Base-by-base conservation (phyloP, 2,888 invertebrate genomes). In the Hyalella azteca region DNA sequence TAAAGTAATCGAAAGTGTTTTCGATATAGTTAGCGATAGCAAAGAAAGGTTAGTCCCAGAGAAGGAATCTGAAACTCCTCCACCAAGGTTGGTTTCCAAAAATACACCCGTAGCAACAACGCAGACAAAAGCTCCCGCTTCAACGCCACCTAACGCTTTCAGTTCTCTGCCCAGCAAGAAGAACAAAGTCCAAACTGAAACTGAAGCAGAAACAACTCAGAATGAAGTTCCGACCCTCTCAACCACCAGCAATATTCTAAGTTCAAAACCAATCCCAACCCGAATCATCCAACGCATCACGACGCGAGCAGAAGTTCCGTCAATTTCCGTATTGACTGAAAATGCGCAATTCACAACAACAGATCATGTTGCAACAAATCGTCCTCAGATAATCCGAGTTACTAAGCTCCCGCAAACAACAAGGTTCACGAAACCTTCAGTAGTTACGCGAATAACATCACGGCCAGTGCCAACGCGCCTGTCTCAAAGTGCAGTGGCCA, bases 1-100 rank as follows among this genome's bases (percentile, higher is more conserved):
- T 36, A 75, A 45, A 32, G 75, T 75, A 29, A 45, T 75, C 22
- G 75, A 75, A 75, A 45, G 26, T 26, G 75, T 75, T n/a, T 75
- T 75, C n/a, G 29, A 75, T 13, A 45, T 75, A 5, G 41, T 75
- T 0, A 45, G 36, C 13, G 75, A 75, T 22, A 75, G 41, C n/a
- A 75, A 22, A 22, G 45, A 66, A 66, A 66, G 36, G 66, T 36
- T 29, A 36, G 66, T 36, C 13, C 9, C 3, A 36, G 19, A 36
- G 29, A n/a, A 66, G 11, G 66, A 45, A 45, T 11, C 45, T 11
- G 9, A 9, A 11, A 9, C 45, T 45, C 45, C 45, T 45, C 45
- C 45, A n/a, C n/a, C n/a, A n/a, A n/a, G n/a, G n/a, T n/a, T n/a
- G n/a, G n/a, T n/a, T n/a, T n/a, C n/a, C n/a, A n/a, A n/a, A n/a